These are phyloP conservation scores for Aplodontia rufa DNA, from an alignment of 2,113 vertebrate genomes.

Conservation along the genomic window DNA sequence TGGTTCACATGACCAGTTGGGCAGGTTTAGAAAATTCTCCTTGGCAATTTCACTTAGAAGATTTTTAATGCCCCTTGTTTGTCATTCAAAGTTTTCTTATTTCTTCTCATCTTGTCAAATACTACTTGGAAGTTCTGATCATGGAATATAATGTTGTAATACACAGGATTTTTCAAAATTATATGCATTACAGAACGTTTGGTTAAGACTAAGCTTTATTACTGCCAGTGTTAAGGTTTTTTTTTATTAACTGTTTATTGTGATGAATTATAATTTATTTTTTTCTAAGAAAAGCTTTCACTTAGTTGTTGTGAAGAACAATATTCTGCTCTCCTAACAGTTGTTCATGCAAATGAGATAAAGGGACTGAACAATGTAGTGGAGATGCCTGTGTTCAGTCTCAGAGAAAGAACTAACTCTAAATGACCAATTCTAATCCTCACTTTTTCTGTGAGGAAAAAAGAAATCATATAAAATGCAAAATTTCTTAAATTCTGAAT, in stretches of 20 bases:
- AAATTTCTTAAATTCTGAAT: background rate
- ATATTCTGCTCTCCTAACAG: background rate
- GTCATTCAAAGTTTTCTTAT: too few relatives aligned
- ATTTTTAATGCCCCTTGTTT: too few relatives aligned
- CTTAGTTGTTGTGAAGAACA: background rate
- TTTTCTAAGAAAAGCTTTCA: background rate
- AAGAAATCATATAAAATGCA: constrained; percentile 3
- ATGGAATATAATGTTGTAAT: background rate
- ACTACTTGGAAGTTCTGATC: too few relatives aligned
- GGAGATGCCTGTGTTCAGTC: background rate
- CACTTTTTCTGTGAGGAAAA: background rate
- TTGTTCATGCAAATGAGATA: background rate
- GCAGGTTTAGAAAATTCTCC: too few relatives aligned
- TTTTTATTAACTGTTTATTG: background rate
- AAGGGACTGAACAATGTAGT: background rate
- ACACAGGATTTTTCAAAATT: background rate
- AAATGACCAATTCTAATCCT: background rate
- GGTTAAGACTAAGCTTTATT: background rate
- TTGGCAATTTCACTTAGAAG: too few relatives aligned
- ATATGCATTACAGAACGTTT: background rate
- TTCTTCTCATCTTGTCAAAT: too few relatives aligned
- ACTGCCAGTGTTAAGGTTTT: background rate
- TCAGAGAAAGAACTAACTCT: background rate
- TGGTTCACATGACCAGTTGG: too few relatives aligned
- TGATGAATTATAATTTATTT: background rate